Base-by-base conservation (phyloP, 2,888 invertebrate genomes). In the Phrixothrix hirtus region DNA sequence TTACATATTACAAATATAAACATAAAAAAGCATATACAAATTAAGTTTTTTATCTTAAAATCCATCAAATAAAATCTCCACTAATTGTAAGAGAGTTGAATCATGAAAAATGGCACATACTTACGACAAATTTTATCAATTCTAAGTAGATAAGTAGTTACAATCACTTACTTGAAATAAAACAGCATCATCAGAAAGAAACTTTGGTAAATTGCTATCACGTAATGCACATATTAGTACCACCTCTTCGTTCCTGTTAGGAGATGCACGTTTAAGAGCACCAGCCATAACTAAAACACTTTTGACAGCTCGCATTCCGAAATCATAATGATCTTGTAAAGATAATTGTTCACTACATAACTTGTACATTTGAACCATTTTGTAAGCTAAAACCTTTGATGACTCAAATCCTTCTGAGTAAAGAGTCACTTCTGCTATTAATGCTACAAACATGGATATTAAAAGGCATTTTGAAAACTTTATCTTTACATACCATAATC, bases 201-300 rank as follows among this genome's bases (percentile, higher is more conserved):
- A 94, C 75, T 95, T 95, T 0, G 95, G 94, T 58, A 95, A 77
- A 74, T 95, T 95, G 62, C 91, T 92, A 75, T 95, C 94, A 56
- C 92, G 82, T 4, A 95, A 74, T 0, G 95, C 94, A 63, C 92
- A 84, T 49, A 95, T 86, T 9, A 95, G 74, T 0, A 90, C 90
- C 47, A 87, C 87, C 66, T 93, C 90, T 73, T 95, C 95, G 34
- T 81, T 84, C 66, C 89, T 88, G 69, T 92, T 87, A 0, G 92
- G 93, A 65, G 88, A 87, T 9, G 89, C 87, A 39, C 94, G 81
- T 71, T 95, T 95, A 9, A 95, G 72, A 0, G 89, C 85, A 1
- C 95, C 95, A 0, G 95, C 95, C 93, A 94, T 94, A 1, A 93
- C 92, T 65, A 95, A 76, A 1, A 95, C 94, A 68, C 89, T 93